Evolutionary conservation across 2,113 vertebrate genomes (phyloP).

Genomic region (Rissa tridactyla): DNA sequence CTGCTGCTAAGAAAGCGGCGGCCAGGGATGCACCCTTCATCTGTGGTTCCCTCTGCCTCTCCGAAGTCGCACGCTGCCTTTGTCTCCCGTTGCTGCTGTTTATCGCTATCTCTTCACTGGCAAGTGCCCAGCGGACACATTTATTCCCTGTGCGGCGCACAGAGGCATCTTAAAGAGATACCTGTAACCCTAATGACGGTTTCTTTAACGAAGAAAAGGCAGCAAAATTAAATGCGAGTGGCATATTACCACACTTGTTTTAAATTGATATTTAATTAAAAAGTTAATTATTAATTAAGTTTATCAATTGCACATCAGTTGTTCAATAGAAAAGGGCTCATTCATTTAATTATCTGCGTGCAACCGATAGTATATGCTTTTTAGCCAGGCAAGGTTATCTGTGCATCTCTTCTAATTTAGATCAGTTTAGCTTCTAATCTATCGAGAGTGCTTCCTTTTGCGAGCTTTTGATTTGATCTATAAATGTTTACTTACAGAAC

Average conservation of each 20-base stretch:
- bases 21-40: neutral
- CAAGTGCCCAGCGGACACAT: constrained; percentile 28
- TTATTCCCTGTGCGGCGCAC: constrained; percentile 22
- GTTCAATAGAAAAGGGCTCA: constrained; percentile 78
- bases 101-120: neutral
- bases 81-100: neutral
- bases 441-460: constrained; percentile 68
- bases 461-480: constrained; percentile 65
- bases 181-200: constrained; percentile 10
- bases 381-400: constrained; percentile 83
- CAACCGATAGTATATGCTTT: constrained; percentile 77
- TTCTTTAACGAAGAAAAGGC: constrained; percentile 58
- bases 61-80: neutral
- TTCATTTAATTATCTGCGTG: constrained; percentile 81
- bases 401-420: constrained; percentile 75
- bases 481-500: constrained; percentile 72
- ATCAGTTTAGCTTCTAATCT: constrained; percentile 72
- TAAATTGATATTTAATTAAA: constrained; percentile 84
- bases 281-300: constrained; percentile 87
- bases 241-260: constrained; percentile 73
- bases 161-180: constrained; percentile 60
- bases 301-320: constrained; percentile 80
- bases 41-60: neutral
- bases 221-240: constrained; percentile 66
- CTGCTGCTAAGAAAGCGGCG: neutral